Base-by-base conservation (phyloP, 2,888 invertebrate species). In the Lagria hirta region DNA sequence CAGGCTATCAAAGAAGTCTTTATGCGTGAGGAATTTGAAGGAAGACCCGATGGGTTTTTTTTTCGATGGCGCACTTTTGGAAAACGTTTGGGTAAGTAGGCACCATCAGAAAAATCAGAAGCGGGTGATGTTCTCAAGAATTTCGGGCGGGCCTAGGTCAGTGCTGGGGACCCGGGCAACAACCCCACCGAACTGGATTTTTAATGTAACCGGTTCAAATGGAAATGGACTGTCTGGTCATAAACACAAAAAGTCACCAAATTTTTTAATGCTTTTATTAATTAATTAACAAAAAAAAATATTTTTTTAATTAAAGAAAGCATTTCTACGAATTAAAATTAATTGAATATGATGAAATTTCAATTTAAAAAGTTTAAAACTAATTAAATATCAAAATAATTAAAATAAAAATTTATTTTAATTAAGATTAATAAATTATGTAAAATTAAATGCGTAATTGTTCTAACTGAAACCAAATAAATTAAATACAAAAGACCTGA, bases 11-110 rank as follows among this genome's bases (percentile, higher is more conserved):
- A 76, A 24, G 79, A 82, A 61, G 78, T 81, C 3, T 74, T 84
- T 24, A 73, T 74, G 1, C 73, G 75, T 5, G 79, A 80, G 10
- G 82, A 82, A 44, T 84, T 85, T 54, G 82, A 83, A 58, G 84
- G 83, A 0, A 74, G 87, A 43, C 86, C 86, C 0, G 78, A 83
- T 53, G 84, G 80, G 15, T 86, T 84, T 61, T 83, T 86, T 60
- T 79, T 83, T 54, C 74, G 78, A 49, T 66, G 84, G 43, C 74
- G 86, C 40, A 78, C 84, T 14, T 80, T 83, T 48, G 84, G 84
- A 8, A 78, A 81, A 64, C 73, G 80, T 66, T 70, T 78, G 51
- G 87, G 87, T 84, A 64, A 65, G 64, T 32, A 2, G n/a, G 18
- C 6, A 14, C 8, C 23, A 21, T 28, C 16, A 14, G 2, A 4